Conservation (phyloP, 2,888 invertebrate species). For the Chrysolina americana region DNA sequence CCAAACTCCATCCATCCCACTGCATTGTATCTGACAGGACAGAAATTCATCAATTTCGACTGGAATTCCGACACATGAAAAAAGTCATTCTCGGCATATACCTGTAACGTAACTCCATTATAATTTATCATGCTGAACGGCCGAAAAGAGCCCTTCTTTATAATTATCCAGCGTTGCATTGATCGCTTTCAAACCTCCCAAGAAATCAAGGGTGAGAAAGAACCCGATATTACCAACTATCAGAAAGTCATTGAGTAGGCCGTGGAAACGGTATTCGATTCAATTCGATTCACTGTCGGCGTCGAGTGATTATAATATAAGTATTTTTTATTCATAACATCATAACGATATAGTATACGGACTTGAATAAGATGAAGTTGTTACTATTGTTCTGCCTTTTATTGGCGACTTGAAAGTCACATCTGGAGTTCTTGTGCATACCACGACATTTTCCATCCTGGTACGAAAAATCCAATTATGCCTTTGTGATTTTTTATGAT, state of each 20-base stretch:
- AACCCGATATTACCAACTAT: constrained; percentile 18
- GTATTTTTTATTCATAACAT: background rate
- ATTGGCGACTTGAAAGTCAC: background rate
- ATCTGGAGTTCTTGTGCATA: background rate
- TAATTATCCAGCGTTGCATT: constrained; percentile 28
- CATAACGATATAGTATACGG: background rate
- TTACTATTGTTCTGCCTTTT: background rate
- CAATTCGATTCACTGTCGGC: constrained; percentile 13
- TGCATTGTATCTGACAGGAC: background rate
- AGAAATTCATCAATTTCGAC: constrained; percentile 16
- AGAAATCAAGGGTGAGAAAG: constrained; percentile 30
- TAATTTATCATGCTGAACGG: constrained; percentile 27
- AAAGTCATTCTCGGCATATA: constrained; percentile 19
- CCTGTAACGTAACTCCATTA: constrained; percentile 26
- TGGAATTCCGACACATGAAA: constrained; percentile 17
- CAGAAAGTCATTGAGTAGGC: constrained; percentile 28
- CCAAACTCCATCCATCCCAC: constrained; percentile 7
- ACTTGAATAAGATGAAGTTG: constrained; percentile 9
- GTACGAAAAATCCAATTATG: background rate
- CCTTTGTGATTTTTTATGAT: background rate
- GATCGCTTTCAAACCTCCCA: constrained; percentile 29
- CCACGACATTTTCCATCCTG: background rate
- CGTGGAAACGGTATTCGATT: constrained; percentile 24
- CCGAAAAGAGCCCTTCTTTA: constrained; percentile 27
- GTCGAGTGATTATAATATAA: background rate